phyloP scores from a whole-genome alignment of 1,140 invertebrate genomes.

The Acromyrmex heyeri region DNA sequence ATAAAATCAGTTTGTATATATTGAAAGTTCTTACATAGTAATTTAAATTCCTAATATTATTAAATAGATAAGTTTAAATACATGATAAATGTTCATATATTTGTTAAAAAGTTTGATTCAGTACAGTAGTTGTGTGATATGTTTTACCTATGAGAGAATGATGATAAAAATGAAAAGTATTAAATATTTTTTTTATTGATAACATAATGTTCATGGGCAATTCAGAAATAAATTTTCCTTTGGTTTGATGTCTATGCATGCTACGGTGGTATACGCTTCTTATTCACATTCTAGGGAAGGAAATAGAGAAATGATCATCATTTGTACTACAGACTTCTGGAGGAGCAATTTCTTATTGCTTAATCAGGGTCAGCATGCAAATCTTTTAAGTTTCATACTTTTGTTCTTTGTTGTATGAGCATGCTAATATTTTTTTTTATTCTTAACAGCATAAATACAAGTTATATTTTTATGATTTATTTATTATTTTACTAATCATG shows the following conservation, averaged over 20 bases:
- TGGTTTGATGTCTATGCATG: constrained; percentile 77
- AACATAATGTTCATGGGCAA: constrained; percentile 31
- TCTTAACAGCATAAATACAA: background rate
- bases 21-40: background rate
- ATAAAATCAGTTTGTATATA: constrained; percentile 1
- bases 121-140: background rate
- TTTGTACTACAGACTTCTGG: constrained; percentile 80
- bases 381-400: constrained; percentile 71
- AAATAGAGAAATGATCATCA: constrained; percentile 83
- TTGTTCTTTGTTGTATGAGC: constrained; percentile 25
- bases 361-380: constrained; percentile 83
- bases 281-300: constrained; percentile 85
- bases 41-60: constrained; percentile 22
- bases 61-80: constrained; percentile 6
- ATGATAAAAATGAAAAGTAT: constrained; percentile 8
- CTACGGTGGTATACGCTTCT: constrained; percentile 79
- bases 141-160: background rate
- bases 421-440: constrained; percentile 21
- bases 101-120: constrained; percentile 11
- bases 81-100: constrained; percentile 19
- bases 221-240: constrained; percentile 51
- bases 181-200: constrained; percentile 1
- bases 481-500: constrained; percentile 19
- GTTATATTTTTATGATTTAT: background rate
- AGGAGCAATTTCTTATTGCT: constrained; percentile 78